Conservation (phyloP, 2,888 invertebrate genomes). For the Lamproptera curius region DNA sequence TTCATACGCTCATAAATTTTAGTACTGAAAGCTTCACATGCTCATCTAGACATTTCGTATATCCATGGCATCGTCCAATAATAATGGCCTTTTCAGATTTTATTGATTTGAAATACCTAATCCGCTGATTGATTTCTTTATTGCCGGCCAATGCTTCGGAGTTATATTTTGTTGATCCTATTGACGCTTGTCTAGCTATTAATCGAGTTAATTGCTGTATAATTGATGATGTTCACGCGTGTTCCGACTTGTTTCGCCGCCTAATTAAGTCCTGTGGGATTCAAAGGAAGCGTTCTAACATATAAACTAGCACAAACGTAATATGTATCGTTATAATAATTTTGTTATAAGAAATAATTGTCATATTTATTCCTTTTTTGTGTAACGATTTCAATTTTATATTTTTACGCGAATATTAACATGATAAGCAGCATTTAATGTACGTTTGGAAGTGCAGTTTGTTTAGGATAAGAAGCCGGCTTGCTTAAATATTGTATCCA, state of each 20-base stretch:
- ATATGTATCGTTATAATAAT: too few relatives aligned
- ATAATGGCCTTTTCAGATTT: constrained; percentile 68
- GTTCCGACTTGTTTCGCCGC: constrained; percentile 65
- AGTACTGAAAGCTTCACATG: too few relatives aligned
- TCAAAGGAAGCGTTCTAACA: constrained; percentile 17
- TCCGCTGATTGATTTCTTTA: constrained; percentile 77
- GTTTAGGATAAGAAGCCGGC: too few relatives aligned
- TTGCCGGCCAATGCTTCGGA: constrained; percentile 56
- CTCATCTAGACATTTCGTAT: constrained; percentile 33
- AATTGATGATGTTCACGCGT: constrained; percentile 68
- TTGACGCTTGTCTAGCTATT: constrained; percentile 63
- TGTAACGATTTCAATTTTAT: too few relatives aligned
- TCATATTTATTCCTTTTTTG: too few relatives aligned
- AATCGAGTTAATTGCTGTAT: constrained; percentile 66
- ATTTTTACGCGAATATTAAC: too few relatives aligned
- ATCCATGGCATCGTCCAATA: constrained; percentile 22
- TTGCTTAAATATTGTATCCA: too few relatives aligned
- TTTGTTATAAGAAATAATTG: too few relatives aligned
- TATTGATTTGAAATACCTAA: constrained; percentile 77
- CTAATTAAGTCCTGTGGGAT: constrained; percentile 68
- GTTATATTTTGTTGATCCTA: constrained; percentile 60
- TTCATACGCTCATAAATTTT: too few relatives aligned
- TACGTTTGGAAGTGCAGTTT: too few relatives aligned
- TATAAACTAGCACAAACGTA: too few relatives aligned
- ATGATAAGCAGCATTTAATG: too few relatives aligned